A percentile compares a stretch with the other conserved stretches of the same genome.
Evolutionary conservation across 2,797 vertebrate genomes (phyloP).

Genomic region (Ptychadena robeensis): DNA sequence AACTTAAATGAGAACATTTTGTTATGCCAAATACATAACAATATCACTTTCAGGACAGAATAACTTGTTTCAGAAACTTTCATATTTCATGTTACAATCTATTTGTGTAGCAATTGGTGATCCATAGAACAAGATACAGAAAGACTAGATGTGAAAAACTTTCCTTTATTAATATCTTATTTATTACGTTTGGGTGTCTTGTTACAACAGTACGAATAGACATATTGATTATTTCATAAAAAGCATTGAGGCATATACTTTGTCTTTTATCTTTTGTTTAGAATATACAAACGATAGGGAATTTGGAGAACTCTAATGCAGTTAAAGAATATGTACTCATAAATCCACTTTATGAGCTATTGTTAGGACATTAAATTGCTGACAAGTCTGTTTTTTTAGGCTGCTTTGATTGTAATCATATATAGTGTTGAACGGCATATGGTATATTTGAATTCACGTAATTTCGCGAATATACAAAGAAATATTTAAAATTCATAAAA

Average conservation of each 20-base stretch:
- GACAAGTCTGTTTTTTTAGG: too few relatives aligned
- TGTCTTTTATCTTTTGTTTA: background rate
- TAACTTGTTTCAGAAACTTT: slow-evolving; percentile 51
- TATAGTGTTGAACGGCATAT: too few relatives aligned
- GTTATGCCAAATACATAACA: slow-evolving; percentile 49
- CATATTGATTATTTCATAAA: slow-evolving; percentile 24
- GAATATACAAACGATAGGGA: background rate
- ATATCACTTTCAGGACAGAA: slow-evolving; percentile 32
- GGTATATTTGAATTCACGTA: too few relatives aligned
- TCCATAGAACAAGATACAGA: background rate
- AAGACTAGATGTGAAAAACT: background rate
- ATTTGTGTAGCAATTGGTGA: slow-evolving; percentile 20
- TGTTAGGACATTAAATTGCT: too few relatives aligned
- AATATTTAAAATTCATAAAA: too few relatives aligned
- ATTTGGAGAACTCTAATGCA: too few relatives aligned
- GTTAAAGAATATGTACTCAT: too few relatives aligned
- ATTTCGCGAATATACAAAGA: too few relatives aligned
- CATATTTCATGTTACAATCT: slow-evolving; percentile 45
- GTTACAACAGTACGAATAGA: slow-evolving; percentile 2
- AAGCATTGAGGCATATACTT: background rate
- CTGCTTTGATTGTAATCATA: too few relatives aligned
- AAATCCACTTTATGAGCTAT: too few relatives aligned
- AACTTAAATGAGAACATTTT: slow-evolving; percentile 58
- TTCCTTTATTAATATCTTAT: background rate
- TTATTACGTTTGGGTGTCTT: background rate